Percentiles rank a stretch among this genome's conserved stretches.
These are phyloP conservation scores for Heliconius nattereri DNA, from an alignment of 1,140 invertebrate genomes.

Conservation along the genomic window DNA sequence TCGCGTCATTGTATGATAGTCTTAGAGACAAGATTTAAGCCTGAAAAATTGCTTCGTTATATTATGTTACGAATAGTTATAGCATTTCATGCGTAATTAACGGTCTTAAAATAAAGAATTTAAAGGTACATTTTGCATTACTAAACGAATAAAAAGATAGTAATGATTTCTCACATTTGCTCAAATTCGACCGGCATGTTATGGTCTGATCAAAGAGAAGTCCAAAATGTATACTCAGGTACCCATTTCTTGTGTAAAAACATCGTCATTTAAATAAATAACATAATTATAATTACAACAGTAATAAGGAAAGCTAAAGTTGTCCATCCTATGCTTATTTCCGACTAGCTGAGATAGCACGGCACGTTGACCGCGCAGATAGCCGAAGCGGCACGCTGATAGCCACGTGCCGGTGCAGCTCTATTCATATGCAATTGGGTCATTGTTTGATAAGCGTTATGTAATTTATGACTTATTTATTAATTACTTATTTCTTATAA, in stretches of 20 bases:
- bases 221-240: too few species aligned
- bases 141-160: too few species aligned
- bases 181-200: too few species aligned
- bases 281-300: not conserved
- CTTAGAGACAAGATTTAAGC: too few species aligned
- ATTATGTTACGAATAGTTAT: too few species aligned
- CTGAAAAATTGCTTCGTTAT: too few species aligned
- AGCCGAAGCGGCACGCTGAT: conserved; percentile 33
- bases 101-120: too few species aligned
- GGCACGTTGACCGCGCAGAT: conserved; percentile 48
- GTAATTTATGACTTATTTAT: not conserved
- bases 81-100: too few species aligned
- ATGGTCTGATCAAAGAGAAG: too few species aligned
- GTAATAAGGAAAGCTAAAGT: not conserved
- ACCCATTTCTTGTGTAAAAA: not conserved
- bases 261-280: not conserved
- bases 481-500: not conserved
- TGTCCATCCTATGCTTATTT: not conserved
- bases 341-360: conserved; percentile 1
- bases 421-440: conserved; percentile 21
- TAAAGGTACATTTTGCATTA: too few species aligned
- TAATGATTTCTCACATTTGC: too few species aligned
- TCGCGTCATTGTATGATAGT: too few species aligned
- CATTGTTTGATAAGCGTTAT: conserved; percentile 31
- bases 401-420: conserved; percentile 26